Evolutionary conservation across 2,888 invertebrate genomes (phyloP).

Genomic region (Andrena minutula): DNA sequence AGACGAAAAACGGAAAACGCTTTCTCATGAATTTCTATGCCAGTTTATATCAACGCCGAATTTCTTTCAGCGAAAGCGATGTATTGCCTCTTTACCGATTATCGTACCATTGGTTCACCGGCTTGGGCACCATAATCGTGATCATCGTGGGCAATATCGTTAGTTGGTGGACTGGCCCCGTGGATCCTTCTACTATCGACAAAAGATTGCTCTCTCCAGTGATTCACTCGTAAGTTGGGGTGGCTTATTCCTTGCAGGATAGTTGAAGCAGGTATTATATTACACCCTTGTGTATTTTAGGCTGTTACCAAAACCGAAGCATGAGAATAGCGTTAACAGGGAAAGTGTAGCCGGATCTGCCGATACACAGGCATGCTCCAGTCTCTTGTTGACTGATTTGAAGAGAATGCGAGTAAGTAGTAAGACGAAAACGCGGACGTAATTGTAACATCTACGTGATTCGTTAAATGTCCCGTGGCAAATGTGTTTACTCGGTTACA

Average conservation of each 20-base stretch:
- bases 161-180: conserved; percentile 87
- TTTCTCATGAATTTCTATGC: neutral
- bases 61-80: conserved; percentile 81
- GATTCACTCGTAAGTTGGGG: conserved; percentile 85
- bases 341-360: conserved; percentile 48
- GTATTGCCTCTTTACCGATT: conserved; percentile 91
- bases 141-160: conserved; percentile 89
- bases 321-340: conserved; percentile 43
- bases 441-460: neutral
- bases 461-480: neutral
- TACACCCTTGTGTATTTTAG: conserved; percentile 58
- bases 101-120: conserved; percentile 94
- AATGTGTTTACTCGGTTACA: conserved; percentile 26
- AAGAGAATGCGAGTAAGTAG: conserved; percentile 51
- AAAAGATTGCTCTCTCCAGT: conserved; percentile 88
- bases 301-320: conserved; percentile 74
- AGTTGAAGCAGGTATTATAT: neutral
- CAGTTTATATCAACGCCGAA: too few relatives aligned
- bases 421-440: neutral
- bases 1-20: neutral
- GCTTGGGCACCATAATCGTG: conserved; percentile 89
- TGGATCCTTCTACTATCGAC: conserved; percentile 86
- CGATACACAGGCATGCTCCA: conserved; percentile 53
- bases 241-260: too few relatives aligned
- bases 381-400: conserved; percentile 56